Conservation (phyloP, 2,888 invertebrate genomes). For the Calameuta idolon region DNA sequence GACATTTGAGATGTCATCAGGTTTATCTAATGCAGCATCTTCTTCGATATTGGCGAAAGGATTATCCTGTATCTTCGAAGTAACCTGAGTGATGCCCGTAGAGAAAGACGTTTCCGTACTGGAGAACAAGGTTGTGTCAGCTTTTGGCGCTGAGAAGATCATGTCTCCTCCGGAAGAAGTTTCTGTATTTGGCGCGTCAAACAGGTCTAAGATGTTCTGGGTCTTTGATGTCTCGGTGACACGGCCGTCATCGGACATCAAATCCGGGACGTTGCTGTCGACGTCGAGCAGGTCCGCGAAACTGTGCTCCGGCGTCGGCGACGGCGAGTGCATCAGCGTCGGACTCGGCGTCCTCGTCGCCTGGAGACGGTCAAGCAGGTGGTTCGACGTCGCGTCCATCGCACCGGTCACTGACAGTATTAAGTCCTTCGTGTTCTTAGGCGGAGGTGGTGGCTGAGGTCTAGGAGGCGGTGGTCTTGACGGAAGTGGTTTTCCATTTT, state of each 20-base stretch:
- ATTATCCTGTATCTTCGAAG: constrained; percentile 43
- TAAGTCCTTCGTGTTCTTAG: constrained; percentile 86
- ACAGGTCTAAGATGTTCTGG: constrained; percentile 60
- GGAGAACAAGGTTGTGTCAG: constrained; percentile 30
- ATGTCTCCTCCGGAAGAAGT: constrained; percentile 28
- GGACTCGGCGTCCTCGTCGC: constrained; percentile 90
- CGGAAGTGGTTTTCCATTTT: constrained; percentile 49
- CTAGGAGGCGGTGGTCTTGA: constrained; percentile 68
- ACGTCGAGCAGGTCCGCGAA: constrained; percentile 76
- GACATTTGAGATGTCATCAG: neutral
- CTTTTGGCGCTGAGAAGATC: constrained; percentile 38
- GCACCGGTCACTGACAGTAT: constrained; percentile 88
- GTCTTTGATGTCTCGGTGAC: constrained; percentile 32
- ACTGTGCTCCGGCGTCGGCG: constrained; percentile 81
- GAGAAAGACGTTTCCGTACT: constrained; percentile 39
- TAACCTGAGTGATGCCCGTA: constrained; percentile 34
- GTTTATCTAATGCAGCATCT: constrained; percentile 17
- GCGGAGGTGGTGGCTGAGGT: constrained; percentile 74
- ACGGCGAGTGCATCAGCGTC: constrained; percentile 87
- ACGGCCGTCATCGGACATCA: constrained; percentile 63
- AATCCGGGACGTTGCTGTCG: constrained; percentile 60
- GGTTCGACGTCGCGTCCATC: constrained; percentile 88
- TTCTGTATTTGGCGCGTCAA: constrained; percentile 55
- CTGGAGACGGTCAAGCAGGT: constrained; percentile 84
- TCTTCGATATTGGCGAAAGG: constrained; percentile 45